A percentile compares a stretch with the other conserved stretches of the same genome.
Conservation (phyloP, 2,797 vertebrate species). For the Tinamus major region DNA sequence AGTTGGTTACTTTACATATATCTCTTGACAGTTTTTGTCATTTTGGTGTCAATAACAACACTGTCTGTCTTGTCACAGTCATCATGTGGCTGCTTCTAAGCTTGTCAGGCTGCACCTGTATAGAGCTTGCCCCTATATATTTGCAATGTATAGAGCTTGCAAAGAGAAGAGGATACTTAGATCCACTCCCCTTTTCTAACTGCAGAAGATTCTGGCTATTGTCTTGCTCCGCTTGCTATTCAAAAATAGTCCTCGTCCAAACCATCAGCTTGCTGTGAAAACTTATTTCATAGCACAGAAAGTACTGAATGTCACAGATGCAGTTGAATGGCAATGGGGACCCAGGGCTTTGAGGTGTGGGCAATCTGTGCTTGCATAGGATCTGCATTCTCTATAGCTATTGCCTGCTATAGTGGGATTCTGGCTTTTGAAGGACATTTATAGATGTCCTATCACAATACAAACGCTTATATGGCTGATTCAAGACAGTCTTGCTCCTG, state of each 20-base stretch:
- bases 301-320: not conserved
- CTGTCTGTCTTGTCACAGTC: not conserved
- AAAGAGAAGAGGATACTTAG: not conserved
- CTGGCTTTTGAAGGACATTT: not conserved
- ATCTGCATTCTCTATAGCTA: not conserved
- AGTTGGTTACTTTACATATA: not conserved
- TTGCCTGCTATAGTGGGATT: not conserved
- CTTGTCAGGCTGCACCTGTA: not conserved
- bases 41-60: not conserved
- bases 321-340: not conserved
- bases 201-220: not conserved
- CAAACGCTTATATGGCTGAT: not conserved
- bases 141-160: not conserved
- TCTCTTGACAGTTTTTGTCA: not conserved
- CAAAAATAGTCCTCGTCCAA: not conserved
- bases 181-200: not conserved
- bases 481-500: not conserved
- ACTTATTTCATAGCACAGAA: not conserved
- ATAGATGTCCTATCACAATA: not conserved
- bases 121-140: not conserved
- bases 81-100: not conserved
- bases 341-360: fast-evolving
- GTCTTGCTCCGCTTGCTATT: not conserved
- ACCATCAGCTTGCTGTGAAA: not conserved
- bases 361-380: not conserved